Conservation (phyloP, 2,888 invertebrate genomes). For the Caenorhabditis zanzibari region DNA sequence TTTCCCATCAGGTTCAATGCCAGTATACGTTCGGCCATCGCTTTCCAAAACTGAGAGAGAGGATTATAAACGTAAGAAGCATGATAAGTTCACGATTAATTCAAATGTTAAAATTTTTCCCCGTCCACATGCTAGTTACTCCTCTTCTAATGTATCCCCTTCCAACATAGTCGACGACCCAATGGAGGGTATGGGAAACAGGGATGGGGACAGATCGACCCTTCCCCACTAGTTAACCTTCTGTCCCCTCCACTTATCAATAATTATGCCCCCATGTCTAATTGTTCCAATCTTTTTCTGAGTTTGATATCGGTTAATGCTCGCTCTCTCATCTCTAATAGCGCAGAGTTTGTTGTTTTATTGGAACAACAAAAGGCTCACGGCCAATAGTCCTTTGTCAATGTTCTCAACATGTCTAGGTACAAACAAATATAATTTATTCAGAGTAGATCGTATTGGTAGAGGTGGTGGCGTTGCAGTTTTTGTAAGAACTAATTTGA, state of each 20-base stretch:
- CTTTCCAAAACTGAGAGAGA: not conserved
- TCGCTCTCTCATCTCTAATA: not conserved
- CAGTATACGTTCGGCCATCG: not conserved
- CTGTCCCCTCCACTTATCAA: not conserved
- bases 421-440: not conserved
- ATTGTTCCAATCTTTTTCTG: not conserved
- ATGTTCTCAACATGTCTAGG: not conserved
- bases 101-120: not conserved
- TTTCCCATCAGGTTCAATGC: not conserved
- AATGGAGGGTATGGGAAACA: constrained; percentile 1
- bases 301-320: not conserved
- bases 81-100: not conserved
- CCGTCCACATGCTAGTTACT: not conserved
- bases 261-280: not conserved
- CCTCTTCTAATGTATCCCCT: not conserved
- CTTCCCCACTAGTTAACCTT: not conserved
- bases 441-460: not conserved
- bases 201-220: not conserved
- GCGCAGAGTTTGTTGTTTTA: not conserved
- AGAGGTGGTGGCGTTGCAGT: constrained; percentile 9
- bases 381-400: not conserved
- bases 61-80: not conserved
- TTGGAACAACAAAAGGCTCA: not conserved
- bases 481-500: not conserved
- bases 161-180: not conserved